phyloP scores from a whole-genome alignment of 1,140 invertebrate species.

The Drosophila melanogaster region DNA sequence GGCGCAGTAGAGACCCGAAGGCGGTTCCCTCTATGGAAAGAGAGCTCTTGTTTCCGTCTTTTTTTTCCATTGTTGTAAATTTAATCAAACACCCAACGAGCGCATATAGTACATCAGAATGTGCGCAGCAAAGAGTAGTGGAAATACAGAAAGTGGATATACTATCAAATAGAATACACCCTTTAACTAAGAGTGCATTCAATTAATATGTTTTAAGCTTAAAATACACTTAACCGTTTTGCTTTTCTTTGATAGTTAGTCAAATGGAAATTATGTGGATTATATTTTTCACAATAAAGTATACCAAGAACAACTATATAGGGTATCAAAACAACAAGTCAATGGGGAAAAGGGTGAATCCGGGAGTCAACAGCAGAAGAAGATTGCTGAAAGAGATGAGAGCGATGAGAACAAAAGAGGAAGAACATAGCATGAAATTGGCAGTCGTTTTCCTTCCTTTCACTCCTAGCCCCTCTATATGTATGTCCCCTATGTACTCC shows the following conservation, averaged over 20 bases:
- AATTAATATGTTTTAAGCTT: not conserved
- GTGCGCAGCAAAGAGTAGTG: constrained; percentile 1
- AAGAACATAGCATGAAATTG: constrained; percentile 69
- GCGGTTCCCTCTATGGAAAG: constrained; percentile 9
- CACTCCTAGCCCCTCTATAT: not conserved
- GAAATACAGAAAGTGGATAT: not conserved
- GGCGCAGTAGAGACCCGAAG: constrained; percentile 60
- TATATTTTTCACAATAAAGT: not conserved
- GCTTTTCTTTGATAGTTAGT: not conserved
- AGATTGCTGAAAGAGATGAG: constrained; percentile 25
- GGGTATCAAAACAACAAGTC: constrained; percentile 16
- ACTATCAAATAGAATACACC: not conserved
- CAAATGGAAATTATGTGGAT: not conserved
- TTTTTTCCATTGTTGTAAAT: constrained; percentile 21
- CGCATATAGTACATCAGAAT: constrained; percentile 22
- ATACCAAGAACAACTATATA: not conserved
- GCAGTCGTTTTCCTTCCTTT: constrained; percentile 38
- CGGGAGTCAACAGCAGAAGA: not conserved
- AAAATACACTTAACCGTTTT: not conserved
- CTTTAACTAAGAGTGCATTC: not conserved
- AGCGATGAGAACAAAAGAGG: constrained; percentile 32
- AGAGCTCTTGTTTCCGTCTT: not conserved
- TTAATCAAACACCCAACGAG: constrained; percentile 32
- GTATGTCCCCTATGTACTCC: not conserved
- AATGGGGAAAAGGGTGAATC: constrained; percentile 12